Evolutionary conservation across 2,797 vertebrate species (phyloP).

Genomic region (Petrocephalus schoutedeni): DNA sequence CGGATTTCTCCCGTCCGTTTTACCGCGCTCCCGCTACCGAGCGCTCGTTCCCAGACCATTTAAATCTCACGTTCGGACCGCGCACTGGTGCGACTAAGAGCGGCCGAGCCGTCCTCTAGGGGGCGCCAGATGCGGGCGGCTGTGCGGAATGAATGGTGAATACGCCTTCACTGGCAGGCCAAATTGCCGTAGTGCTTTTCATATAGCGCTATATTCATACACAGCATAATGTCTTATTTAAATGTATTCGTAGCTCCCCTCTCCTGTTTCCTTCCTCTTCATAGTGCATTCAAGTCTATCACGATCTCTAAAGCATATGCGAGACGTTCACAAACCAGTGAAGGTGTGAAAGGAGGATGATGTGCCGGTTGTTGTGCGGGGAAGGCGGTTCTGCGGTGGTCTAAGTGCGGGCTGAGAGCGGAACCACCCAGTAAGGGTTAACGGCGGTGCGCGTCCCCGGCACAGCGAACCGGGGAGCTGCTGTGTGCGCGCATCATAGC

Average conservation of each 20-base stretch:
- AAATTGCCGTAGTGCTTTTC: neutral
- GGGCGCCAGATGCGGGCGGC: neutral
- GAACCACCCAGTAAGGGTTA: neutral
- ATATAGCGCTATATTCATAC: neutral
- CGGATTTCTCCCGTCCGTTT: neutral
- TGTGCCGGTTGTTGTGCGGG: neutral
- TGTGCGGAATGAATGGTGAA: neutral
- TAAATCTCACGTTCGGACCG: neutral
- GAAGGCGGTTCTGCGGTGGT: conserved; percentile 1
- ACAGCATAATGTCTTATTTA: neutral
- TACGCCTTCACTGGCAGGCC: neutral
- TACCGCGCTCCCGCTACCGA: neutral
- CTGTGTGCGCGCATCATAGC: neutral
- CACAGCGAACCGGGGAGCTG: neutral
- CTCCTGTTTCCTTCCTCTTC: neutral
- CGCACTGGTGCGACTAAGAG: neutral
- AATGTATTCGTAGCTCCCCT: neutral
- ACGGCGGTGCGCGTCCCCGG: neutral
- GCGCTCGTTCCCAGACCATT: neutral
- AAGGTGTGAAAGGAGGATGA: neutral
- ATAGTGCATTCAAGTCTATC: neutral
- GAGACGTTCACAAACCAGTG: neutral
- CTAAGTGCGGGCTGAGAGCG: neutral
- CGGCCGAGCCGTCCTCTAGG: neutral
- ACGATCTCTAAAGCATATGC: neutral